Conservation (phyloP, 2,888 invertebrate species). For the Elmis aenea region DNA sequence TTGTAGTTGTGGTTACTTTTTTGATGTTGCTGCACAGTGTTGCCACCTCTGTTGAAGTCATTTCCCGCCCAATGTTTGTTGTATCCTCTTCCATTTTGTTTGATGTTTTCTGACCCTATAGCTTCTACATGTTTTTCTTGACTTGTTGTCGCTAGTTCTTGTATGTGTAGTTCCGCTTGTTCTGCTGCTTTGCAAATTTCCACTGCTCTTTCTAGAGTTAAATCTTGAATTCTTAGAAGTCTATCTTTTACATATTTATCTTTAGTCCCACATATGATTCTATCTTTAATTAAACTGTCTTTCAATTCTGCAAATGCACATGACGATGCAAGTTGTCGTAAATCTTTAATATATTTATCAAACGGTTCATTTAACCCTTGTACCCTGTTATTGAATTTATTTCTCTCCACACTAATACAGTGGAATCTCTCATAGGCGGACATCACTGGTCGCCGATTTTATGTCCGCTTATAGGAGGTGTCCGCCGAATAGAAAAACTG, state of each 20-base stretch:
- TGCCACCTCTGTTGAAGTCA: too few species aligned
- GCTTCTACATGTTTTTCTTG: too few species aligned
- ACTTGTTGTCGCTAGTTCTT: not conserved
- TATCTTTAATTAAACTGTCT: slow-evolving; percentile 19
- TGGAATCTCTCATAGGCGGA: too few species aligned
- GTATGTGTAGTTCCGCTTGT: slow-evolving; percentile 5
- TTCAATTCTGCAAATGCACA: slow-evolving; percentile 19
- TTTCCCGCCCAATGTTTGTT: too few species aligned
- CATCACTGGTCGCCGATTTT: too few species aligned
- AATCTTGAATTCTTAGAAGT: not conserved
- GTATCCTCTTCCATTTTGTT: too few species aligned
- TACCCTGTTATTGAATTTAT: slow-evolving; percentile 11
- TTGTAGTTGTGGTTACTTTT: too few species aligned
- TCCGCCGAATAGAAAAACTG: too few species aligned
- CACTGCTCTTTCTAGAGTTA: slow-evolving; percentile 7
- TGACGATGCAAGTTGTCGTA: slow-evolving; percentile 10
- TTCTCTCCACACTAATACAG: slow-evolving; percentile 15
- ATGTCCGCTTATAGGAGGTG: too few species aligned
- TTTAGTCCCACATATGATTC: slow-evolving; percentile 16
- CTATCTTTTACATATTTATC: slow-evolving; percentile 7
- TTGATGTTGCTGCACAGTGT: too few species aligned
- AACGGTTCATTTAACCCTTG: slow-evolving; percentile 8
- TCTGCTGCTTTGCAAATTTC: slow-evolving; percentile 14
- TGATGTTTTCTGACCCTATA: too few species aligned
- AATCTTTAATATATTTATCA: slow-evolving; percentile 12